phyloP scores from a whole-genome alignment of 2,797 vertebrate genomes.

The Sebastes nivosus region DNA sequence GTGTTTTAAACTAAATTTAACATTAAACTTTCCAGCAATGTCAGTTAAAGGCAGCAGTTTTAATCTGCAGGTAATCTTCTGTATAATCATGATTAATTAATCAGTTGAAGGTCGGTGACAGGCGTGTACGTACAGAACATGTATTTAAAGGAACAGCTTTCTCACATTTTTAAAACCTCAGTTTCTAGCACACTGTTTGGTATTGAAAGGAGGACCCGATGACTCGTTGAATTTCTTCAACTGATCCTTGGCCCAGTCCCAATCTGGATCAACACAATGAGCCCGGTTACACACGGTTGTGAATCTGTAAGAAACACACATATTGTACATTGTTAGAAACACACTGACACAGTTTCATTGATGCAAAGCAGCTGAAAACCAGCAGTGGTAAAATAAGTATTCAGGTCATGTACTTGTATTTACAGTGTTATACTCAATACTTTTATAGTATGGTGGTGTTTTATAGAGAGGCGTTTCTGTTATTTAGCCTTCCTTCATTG shows the following conservation, averaged over 20 bases:
- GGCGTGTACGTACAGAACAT: no score
- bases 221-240: fast-evolving
- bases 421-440: no score
- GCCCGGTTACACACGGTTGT: fast-evolving
- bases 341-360: neutral
- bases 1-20: no score
- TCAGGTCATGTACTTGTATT: no score
- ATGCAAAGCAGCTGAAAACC: neutral
- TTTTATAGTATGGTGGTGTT: neutral
- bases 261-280: fast-evolving
- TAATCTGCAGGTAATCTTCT: neutral
- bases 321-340: neutral
- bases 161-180: fast-evolving
- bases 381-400: neutral
- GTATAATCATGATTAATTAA: neutral
- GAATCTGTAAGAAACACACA: conserved; percentile 24
- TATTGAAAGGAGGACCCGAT: fast-evolving
- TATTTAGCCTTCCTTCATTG: neutral
- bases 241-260: fast-evolving
- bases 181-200: fast-evolving
- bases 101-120: neutral
- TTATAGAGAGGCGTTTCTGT: neutral
- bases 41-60: neutral
- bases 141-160: neutral
- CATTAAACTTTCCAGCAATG: no score